phyloP scores from a whole-genome alignment of 2,797 vertebrate species.

The Choloepus didactylus region DNA sequence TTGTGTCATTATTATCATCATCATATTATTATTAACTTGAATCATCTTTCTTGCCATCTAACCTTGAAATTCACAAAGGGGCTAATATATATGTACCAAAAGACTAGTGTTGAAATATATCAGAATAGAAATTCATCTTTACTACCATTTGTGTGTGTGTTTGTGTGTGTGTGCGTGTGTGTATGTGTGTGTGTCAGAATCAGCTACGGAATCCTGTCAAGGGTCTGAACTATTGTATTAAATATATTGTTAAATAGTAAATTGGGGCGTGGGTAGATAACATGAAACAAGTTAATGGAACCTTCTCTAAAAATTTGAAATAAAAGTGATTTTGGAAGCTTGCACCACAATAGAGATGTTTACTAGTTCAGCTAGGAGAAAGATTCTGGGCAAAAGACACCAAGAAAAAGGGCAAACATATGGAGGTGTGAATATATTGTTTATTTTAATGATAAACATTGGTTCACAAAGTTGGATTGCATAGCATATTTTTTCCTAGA shows the following conservation, averaged over 20 bases:
- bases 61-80: neutral
- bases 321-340: conserved; percentile 9
- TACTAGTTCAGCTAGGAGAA: neutral
- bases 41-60: neutral
- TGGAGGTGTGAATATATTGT: neutral
- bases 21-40: neutral
- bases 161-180: neutral
- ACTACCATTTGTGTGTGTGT: neutral
- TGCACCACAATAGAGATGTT: neutral
- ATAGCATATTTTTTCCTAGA: neutral
- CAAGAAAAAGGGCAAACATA: neutral
- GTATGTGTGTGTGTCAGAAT: neutral
- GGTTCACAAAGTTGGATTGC: neutral
- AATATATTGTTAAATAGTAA: neutral
- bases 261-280: neutral
- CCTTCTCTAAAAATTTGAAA: too few relatives aligned
- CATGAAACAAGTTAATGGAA: neutral
- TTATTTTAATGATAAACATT: conserved; percentile 31
- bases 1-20: neutral
- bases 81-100: neutral
- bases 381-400: neutral
- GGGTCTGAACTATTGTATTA: neutral
- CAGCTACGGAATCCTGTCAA: neutral
- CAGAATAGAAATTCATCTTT: neutral
- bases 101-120: neutral